A percentile compares a stretch with the other conserved stretches of the same genome.
Conservation (phyloP, 1,140 invertebrate species). For the Delia radicum region DNA sequence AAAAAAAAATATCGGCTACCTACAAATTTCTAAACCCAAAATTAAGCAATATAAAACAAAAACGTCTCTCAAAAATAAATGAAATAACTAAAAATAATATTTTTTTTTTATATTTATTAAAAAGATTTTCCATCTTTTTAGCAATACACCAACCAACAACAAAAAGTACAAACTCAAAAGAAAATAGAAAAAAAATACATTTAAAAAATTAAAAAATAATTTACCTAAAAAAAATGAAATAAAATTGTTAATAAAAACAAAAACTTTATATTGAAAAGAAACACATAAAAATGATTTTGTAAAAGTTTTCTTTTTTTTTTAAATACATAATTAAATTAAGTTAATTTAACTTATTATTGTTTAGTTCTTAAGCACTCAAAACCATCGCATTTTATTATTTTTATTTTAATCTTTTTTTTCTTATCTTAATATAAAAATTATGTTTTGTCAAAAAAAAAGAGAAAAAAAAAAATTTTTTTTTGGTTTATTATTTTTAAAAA, state of each 20-base stretch:
- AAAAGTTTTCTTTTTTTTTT: neutral
- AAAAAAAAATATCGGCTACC: neutral
- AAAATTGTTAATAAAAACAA: neutral
- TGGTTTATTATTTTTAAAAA: too few relatives aligned
- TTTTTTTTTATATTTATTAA: neutral
- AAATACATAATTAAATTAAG: neutral
- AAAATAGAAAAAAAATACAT: slow-evolving; percentile 16
- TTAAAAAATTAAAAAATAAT: slow-evolving; percentile 5
- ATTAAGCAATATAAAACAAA: neutral
- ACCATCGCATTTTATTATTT: slow-evolving; percentile 49
- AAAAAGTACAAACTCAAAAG: slow-evolving; percentile 12
- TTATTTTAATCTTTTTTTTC: slow-evolving; percentile 37
- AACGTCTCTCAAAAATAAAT: neutral
- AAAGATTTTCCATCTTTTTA: neutral
- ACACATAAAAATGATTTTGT: neutral
- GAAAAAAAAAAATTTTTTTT: slow-evolving; percentile 5
- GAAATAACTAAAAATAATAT: neutral
- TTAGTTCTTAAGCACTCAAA: slow-evolving; percentile 45
- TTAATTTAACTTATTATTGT: slow-evolving; percentile 32
- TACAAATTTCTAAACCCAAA: neutral
- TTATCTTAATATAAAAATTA: neutral
- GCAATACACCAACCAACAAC: slow-evolving; percentile 12
- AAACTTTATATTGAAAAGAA: neutral
- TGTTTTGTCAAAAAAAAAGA: slow-evolving; percentile 7
- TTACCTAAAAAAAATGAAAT: slow-evolving; percentile 4